Evolutionary conservation across 2,888 invertebrate species (phyloP).

Genomic region (Erebia ligea): DNA sequence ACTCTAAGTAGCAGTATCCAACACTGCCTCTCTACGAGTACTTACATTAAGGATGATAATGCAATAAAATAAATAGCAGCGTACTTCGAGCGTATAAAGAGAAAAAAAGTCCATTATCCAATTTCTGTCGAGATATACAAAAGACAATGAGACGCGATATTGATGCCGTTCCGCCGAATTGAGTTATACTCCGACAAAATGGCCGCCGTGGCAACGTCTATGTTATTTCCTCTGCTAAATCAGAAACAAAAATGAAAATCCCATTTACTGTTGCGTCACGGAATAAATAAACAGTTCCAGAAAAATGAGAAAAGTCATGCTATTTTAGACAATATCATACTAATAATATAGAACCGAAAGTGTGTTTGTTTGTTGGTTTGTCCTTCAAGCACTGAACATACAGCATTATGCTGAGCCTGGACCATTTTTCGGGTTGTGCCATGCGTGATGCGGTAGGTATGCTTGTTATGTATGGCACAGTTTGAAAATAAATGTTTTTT

Average conservation of each 20-base stretch:
- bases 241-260: constrained; percentile 38
- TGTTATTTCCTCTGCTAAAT: constrained; percentile 40
- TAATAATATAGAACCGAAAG: too few relatives aligned
- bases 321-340: too few relatives aligned
- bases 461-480: too few relatives aligned
- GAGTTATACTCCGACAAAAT: constrained; percentile 45
- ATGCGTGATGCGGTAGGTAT: too few relatives aligned
- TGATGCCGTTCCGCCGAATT: constrained; percentile 52
- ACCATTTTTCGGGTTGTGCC: too few relatives aligned
- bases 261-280: constrained; percentile 29
- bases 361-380: too few relatives aligned
- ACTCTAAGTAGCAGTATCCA: neutral
- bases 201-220: constrained; percentile 39
- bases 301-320: neutral
- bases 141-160: constrained; percentile 62
- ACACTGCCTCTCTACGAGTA: neutral
- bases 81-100: constrained; percentile 26
- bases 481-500: too few relatives aligned
- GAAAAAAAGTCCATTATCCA: constrained; percentile 56
- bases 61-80: constrained; percentile 27
- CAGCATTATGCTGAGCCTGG: too few relatives aligned
- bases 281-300: neutral
- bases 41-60: constrained; percentile 24
- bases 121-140: constrained; percentile 59
- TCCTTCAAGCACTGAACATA: too few relatives aligned